phyloP scores from a whole-genome alignment of 2,113 vertebrate species.

The Condylura cristata region DNA sequence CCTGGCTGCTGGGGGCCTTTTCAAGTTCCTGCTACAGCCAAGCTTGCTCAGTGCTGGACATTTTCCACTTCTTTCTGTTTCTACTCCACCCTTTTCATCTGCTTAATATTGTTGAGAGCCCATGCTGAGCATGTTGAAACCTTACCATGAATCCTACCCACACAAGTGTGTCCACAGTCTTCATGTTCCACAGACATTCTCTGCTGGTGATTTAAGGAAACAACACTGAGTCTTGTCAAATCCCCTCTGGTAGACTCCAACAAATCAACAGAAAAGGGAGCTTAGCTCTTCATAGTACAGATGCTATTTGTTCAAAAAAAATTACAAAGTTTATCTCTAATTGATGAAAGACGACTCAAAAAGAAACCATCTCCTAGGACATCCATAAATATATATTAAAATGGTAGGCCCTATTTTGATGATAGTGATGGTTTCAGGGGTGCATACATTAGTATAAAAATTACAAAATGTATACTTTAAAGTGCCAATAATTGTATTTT shows the following conservation, averaged over 20 bases:
- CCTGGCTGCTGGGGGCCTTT: constrained; percentile 44
- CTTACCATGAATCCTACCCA: neutral
- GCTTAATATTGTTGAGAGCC: neutral
- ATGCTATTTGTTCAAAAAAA: constrained; percentile 2
- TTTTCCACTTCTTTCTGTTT: constrained; percentile 50
- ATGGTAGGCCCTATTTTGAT: neutral
- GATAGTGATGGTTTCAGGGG: neutral
- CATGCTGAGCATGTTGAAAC: neutral
- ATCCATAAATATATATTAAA: neutral
- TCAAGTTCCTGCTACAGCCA: constrained; percentile 31
- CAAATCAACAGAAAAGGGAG: neutral
- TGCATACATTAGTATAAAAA: neutral
- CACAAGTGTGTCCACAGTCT: neutral
- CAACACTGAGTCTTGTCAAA: neutral
- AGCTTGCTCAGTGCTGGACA: neutral
- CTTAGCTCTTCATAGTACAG: neutral
- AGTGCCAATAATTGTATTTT: neutral
- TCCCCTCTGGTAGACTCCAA: neutral
- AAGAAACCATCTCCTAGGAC: neutral
- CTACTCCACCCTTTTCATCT: constrained; percentile 14
- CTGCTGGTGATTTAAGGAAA: constrained; percentile 25
- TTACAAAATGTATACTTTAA: neutral
- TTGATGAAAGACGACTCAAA: constrained; percentile 1
- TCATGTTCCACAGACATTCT: neutral
- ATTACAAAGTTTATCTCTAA: constrained; percentile 21